Evolutionary conservation across 1,140 invertebrate genomes (phyloP), one percentile per base, ranked within the genome.

Genomic region (Trachelipus rathkii): DNA sequence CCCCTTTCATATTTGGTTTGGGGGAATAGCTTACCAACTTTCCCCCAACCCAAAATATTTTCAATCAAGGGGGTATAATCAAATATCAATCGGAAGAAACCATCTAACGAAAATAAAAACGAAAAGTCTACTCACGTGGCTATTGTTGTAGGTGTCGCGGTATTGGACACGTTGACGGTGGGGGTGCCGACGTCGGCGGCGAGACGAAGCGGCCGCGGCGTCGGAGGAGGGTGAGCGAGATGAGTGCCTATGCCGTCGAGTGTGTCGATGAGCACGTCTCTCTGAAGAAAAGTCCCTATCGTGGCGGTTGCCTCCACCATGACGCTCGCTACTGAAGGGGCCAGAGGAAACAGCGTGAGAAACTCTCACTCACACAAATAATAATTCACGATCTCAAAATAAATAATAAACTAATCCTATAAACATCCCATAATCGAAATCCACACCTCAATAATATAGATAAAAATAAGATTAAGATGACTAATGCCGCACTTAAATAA

Each of bases 281-380:
- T 75, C 73, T 44, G 73, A 75, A 33, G 73, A 75, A 21, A 60
- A 75, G 43, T 75, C 73, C 44, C 50, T 60, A 60, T 75, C 73
- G 60, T 67, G 73, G 43, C 73, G 73, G 33, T 67, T 53, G 72
- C 72, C 46, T 33, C 33, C 33, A 45, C 68, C 73, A 43, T 60
- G 53, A 60, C 73, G 73, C 60, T 75, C 60, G 44, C 73, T 75
- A 45, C 73, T 75, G 73, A 33, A 75, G 50, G 19, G 19, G 11
- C 50, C 11, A 19, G 19, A 60, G 50, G 50, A 60, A 60, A 15
- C 19, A 19, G 50, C 19, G 50, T 15, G 50, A 60, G 19, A 60
- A 15, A 13, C 50, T 1, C 50, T 13, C 50, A 13, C 11, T 19
- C 11, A 60, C 50, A 60, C n/a, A n/a, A n/a, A n/a, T n/a, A n/a